phyloP scores from a whole-genome alignment of 2,797 vertebrate species.

The Etheostoma perlongum region DNA sequence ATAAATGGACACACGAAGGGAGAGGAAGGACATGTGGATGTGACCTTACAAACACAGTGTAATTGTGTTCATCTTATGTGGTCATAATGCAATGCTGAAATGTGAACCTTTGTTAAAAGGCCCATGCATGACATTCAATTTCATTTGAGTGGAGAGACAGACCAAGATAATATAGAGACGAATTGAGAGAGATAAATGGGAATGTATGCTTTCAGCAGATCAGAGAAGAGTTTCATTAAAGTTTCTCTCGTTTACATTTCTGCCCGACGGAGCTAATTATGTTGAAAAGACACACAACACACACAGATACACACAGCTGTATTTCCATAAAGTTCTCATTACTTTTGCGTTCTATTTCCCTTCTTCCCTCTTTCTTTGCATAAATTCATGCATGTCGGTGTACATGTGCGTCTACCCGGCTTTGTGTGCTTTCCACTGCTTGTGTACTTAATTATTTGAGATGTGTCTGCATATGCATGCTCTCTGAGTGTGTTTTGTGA shows the following conservation, averaged over 20 bases:
- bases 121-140: conserved; percentile 66
- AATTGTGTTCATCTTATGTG: conserved; percentile 63
- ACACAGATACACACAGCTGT: conserved; percentile 35
- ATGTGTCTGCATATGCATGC: conserved; percentile 53
- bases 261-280: conserved; percentile 76
- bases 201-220: conserved; percentile 75
- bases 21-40: conserved; percentile 28
- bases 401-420: conserved; percentile 26
- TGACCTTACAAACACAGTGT: conserved; percentile 52
- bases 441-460: conserved; percentile 53
- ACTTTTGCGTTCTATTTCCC: conserved; percentile 57
- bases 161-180: conserved; percentile 41
- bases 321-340: conserved; percentile 71
- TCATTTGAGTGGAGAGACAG: conserved; percentile 52
- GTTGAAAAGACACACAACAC: conserved; percentile 59
- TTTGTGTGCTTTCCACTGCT: conserved; percentile 31
- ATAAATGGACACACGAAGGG: conserved; percentile 40
- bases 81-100: conserved; percentile 54
- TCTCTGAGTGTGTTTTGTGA: conserved; percentile 22
- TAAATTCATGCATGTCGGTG: conserved; percentile 41
- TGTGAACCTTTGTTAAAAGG: conserved; percentile 51
- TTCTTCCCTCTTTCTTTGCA: conserved; percentile 13
- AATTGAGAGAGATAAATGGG: conserved; percentile 62
- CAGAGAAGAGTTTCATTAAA: conserved; percentile 79
- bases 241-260: conserved; percentile 80